These are phyloP conservation scores for Noctua pronuba DNA, from an alignment of 2,888 invertebrate species.

Conservation along the genomic window DNA sequence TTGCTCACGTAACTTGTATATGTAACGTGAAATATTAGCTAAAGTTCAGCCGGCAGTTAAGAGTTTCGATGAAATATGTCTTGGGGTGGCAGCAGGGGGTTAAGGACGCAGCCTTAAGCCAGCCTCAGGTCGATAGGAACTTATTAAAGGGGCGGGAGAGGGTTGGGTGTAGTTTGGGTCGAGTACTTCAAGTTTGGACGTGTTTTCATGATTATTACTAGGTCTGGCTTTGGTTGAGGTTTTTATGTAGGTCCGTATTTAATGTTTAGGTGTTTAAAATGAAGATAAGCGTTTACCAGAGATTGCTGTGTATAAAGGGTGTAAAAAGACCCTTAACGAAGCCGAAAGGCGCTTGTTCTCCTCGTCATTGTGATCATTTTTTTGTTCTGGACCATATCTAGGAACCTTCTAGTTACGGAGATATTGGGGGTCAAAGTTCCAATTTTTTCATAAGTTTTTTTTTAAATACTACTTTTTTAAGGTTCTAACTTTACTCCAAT, in stretches of 20 bases:
- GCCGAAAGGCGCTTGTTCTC: no score
- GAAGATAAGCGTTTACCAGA: conserved; percentile 17
- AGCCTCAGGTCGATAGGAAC: conserved; percentile 80
- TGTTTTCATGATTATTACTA: conserved; percentile 51
- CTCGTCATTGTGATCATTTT: no score
- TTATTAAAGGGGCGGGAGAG: conserved; percentile 80
- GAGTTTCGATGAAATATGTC: conserved; percentile 90
- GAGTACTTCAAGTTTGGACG: conserved; percentile 34
- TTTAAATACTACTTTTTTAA: no score
- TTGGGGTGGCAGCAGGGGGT: conserved; percentile 80
- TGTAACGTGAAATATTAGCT: conserved; percentile 86
- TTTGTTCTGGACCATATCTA: no score
- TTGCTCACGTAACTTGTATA: conserved; percentile 82
- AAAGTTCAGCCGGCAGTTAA: conserved; percentile 86
- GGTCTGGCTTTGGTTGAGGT: conserved; percentile 14
- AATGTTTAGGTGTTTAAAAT: conserved; percentile 26
- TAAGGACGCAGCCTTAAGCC: conserved; percentile 87
- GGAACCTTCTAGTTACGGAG: no score
- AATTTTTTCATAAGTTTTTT: no score
- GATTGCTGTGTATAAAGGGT: not conserved
- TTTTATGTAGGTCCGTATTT: conserved; percentile 31
- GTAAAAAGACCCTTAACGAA: no score
- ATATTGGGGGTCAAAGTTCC: no score
- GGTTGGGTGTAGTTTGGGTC: conserved; percentile 52
- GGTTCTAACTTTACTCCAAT: no score